Evolutionary conservation across 2,113 vertebrate species (phyloP).

Genomic region (Pedetes capensis): DNA sequence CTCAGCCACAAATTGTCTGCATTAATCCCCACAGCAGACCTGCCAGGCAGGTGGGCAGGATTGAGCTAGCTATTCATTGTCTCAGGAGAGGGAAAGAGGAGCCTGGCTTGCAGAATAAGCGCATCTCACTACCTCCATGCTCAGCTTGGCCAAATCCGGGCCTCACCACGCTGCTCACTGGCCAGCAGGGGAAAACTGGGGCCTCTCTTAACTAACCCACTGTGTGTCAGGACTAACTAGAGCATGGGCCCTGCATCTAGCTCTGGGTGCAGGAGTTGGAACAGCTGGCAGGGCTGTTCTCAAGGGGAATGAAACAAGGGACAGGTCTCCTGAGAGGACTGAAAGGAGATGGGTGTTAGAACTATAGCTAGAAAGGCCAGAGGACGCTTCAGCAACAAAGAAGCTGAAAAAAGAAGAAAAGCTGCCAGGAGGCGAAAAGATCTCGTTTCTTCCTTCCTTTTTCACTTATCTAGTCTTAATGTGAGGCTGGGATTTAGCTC

Average conservation of each 20-base stretch:
- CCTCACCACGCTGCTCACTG: too few species aligned
- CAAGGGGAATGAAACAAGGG: neutral
- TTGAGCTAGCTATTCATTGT: neutral
- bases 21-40: neutral
- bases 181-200: neutral
- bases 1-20: neutral
- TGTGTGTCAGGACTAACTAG: too few species aligned
- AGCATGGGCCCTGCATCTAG: rapidly evolving
- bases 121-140: rapidly evolving
- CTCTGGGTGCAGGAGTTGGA: neutral
- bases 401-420: neutral
- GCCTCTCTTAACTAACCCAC: neutral
- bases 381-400: neutral
- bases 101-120: too few species aligned
- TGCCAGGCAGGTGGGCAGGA: neutral
- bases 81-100: neutral
- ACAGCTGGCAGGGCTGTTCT: neutral
- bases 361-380: neutral
- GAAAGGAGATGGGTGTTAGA: neutral
- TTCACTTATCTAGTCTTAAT: neutral
- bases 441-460: neutral
- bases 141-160: rapidly evolving
- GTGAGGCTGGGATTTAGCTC: too few species aligned
- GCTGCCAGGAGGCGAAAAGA: neutral
- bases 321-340: neutral